Evolutionary conservation across 2,113 vertebrate genomes (phyloP).

Genomic region (Sisor rabdophorus): DNA sequence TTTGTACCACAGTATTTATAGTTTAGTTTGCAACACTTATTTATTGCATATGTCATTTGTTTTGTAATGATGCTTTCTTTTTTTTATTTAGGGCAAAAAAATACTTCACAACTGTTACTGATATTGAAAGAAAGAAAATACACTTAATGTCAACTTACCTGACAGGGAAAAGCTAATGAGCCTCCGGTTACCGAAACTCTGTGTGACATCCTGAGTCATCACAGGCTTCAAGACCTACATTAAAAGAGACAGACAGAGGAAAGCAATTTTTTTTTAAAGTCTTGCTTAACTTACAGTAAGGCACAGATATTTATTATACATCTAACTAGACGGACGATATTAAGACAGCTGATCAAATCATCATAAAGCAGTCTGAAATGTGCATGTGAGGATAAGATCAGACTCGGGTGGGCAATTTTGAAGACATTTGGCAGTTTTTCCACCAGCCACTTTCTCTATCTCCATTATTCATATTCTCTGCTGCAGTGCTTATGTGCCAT

Average conservation of each 20-base stretch:
- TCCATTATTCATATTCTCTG: conserved; percentile 11
- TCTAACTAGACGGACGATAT: not conserved
- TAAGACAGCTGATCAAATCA: conserved; percentile 6
- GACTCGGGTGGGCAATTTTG: conserved; percentile 6
- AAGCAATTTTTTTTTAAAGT: not conserved
- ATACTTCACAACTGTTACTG: not conserved
- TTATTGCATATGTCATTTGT: not conserved
- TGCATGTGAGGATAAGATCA: conserved; percentile 35
- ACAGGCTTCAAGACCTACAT: conserved; percentile 85
- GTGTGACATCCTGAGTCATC: conserved; percentile 78
- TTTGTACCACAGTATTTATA: not conserved
- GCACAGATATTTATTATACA: conserved; percentile 12
- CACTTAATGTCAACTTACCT: conserved; percentile 65
- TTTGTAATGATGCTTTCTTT: not conserved
- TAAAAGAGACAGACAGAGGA: conserved; percentile 43
- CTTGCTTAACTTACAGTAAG: not conserved
- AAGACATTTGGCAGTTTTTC: conserved; percentile 13
- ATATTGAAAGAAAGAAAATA: not conserved
- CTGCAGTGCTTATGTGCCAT: conserved; percentile 41
- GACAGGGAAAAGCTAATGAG: conserved; percentile 94
- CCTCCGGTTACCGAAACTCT: conserved; percentile 81
- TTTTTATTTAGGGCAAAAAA: not conserved
- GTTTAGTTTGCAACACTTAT: not conserved
- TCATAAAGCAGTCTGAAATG: not conserved
- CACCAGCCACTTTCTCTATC: conserved; percentile 19